These are phyloP conservation scores for Scelioninae gen. 2 DNA, from an alignment of 2,888 invertebrate genomes.

Conservation along the genomic window DNA sequence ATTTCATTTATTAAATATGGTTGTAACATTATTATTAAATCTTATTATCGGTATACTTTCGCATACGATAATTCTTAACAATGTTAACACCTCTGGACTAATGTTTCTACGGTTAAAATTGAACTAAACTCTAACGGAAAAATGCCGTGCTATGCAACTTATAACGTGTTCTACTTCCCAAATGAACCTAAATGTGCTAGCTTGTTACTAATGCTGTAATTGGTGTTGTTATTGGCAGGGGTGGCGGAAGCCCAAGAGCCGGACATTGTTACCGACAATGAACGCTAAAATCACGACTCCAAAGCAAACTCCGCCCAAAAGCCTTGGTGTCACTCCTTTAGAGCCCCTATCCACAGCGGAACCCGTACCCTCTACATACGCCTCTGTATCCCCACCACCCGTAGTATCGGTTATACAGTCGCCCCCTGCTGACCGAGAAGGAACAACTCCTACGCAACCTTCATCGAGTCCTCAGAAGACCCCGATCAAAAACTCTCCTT, in stretches of 20 bases:
- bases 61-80: not conserved
- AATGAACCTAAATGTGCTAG: constrained; percentile 25
- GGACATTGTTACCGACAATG: constrained; percentile 83
- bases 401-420: constrained; percentile 71
- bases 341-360: constrained; percentile 71
- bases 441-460: constrained; percentile 71
- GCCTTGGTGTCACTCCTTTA: constrained; percentile 72
- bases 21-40: too few relatives aligned
- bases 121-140: constrained; percentile 6
- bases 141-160: not conserved
- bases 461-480: constrained; percentile 73
- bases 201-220: constrained; percentile 67
- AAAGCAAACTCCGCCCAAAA: constrained; percentile 76
- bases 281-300: constrained; percentile 77
- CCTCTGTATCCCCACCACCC: constrained; percentile 69
- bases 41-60: too few relatives aligned
- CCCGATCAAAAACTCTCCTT: constrained; percentile 74
- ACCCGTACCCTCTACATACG: constrained; percentile 70
- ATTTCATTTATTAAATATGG: too few relatives aligned
- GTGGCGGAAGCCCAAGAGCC: constrained; percentile 87
- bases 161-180: constrained; percentile 17
- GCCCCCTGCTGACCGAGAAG: constrained; percentile 69
- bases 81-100: not conserved
- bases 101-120: not conserved
- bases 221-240: constrained; percentile 77